Percentiles rank a stretch among this genome's conserved stretches.
Evolutionary conservation across 2,888 invertebrate species (phyloP).

Genomic region (Busseola fusca): DNA sequence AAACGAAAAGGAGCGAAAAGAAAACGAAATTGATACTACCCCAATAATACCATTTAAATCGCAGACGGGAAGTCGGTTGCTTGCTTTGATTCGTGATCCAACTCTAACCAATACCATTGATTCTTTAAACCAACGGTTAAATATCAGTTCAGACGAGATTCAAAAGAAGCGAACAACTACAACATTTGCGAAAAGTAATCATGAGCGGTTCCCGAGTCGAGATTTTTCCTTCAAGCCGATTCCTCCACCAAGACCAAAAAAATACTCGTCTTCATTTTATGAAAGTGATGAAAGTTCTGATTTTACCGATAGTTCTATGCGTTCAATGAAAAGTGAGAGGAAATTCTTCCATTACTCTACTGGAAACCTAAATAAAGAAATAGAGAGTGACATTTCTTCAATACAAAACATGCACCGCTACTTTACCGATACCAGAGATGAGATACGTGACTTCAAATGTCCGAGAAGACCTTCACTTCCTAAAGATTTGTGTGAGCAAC

Average conservation of each 20-base stretch:
- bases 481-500: constrained; percentile 90
- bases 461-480: constrained; percentile 90
- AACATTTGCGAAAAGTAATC: constrained; percentile 58
- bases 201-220: constrained; percentile 43
- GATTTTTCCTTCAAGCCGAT: constrained; percentile 77
- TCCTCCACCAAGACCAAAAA: constrained; percentile 81
- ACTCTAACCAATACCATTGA: constrained; percentile 76
- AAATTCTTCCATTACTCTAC: constrained; percentile 85
- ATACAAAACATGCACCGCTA: constrained; percentile 86
- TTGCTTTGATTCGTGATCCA: constrained; percentile 90
- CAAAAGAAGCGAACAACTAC: constrained; percentile 61
- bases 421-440: constrained; percentile 74
- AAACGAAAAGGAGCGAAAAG: constrained; percentile 60
- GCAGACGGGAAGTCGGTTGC: constrained; percentile 89
- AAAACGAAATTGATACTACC: constrained; percentile 59
- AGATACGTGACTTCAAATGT: constrained; percentile 62
- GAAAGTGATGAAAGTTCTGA: constrained; percentile 85
- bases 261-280: constrained; percentile 79
- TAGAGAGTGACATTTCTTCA: constrained; percentile 83
- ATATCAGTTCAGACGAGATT: constrained; percentile 67
- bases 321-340: constrained; percentile 79
- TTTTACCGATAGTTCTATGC: constrained; percentile 79
- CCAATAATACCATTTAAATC: constrained; percentile 82
- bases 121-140: constrained; percentile 66
- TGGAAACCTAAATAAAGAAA: constrained; percentile 84